Conservation (phyloP, 2,888 invertebrate species). For the Drosophila helvetica region DNA sequence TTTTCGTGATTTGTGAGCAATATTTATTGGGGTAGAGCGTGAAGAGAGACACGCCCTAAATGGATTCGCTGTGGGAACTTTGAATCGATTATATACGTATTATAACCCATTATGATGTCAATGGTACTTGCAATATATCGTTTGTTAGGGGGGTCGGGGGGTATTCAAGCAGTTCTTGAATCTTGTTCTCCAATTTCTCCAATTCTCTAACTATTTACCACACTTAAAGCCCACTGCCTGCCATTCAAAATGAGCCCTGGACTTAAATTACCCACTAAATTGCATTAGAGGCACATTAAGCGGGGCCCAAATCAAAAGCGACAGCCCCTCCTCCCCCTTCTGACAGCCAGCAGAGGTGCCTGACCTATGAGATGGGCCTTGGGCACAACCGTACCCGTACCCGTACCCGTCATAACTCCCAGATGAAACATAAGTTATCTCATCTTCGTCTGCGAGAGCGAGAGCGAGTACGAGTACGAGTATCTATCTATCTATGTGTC, state of each 20-base stretch:
- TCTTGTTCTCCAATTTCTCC: no score
- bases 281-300: conserved; percentile 62
- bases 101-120: no score
- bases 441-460: neutral
- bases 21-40: conserved; percentile 17
- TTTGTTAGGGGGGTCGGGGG: no score
- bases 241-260: no score
- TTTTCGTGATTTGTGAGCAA: conserved; percentile 51
- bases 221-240: no score
- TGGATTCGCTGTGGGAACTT: conserved; percentile 10
- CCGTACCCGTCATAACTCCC: conserved; percentile 1
- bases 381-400: no score
- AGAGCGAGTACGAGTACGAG: neutral
- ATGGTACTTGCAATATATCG: no score
- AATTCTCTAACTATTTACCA: no score
- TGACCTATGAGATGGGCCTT: neutral
- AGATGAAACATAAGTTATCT: conserved; percentile 29
- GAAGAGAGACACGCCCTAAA: neutral
- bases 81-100: no score
- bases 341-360: conserved; percentile 2
- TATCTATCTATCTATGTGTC: conserved; percentile 35
- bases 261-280: conserved; percentile 54
- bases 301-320: conserved; percentile 56
- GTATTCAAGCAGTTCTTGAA: no score
- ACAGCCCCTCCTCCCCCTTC: conserved; percentile 32